Conservation (phyloP, 2,797 vertebrate species). For the Phalloptychus januarius region DNA sequence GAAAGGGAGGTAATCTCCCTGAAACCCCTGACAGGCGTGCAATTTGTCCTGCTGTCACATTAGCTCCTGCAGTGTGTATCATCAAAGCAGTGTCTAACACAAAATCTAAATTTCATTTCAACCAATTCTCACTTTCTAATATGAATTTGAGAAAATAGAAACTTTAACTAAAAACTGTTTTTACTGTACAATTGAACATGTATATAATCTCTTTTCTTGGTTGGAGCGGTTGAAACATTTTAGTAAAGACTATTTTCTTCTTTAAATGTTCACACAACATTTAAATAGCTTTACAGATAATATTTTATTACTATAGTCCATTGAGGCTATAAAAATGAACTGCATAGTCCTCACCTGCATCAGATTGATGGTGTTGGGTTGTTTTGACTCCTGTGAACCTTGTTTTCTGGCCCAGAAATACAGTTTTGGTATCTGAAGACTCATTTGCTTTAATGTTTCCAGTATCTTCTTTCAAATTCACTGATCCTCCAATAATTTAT, state of each 20-base stretch:
- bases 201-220: neutral
- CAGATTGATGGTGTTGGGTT: constrained; percentile 38
- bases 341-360: constrained; percentile 4
- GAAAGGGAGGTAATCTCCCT: constrained; percentile 17
- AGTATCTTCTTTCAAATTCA: neutral
- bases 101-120: neutral
- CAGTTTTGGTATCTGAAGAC: neutral
- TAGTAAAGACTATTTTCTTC: neutral
- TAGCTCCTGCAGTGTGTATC: constrained; percentile 4
- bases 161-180: neutral
- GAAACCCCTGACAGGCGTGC: constrained; percentile 11
- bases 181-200: neutral
- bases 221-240: neutral
- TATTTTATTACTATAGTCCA: neutral
- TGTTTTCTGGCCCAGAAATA: neutral
- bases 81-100: neutral
- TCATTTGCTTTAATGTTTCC: neutral
- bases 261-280: neutral
- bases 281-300: neutral
- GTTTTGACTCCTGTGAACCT: neutral
- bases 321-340: neutral
- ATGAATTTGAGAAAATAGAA: neutral
- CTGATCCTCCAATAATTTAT: neutral
- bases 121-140: accelerated
- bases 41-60: constrained; percentile 17